Conservation (phyloP, 2,888 invertebrate genomes). For the Anarsia innoxiella region DNA sequence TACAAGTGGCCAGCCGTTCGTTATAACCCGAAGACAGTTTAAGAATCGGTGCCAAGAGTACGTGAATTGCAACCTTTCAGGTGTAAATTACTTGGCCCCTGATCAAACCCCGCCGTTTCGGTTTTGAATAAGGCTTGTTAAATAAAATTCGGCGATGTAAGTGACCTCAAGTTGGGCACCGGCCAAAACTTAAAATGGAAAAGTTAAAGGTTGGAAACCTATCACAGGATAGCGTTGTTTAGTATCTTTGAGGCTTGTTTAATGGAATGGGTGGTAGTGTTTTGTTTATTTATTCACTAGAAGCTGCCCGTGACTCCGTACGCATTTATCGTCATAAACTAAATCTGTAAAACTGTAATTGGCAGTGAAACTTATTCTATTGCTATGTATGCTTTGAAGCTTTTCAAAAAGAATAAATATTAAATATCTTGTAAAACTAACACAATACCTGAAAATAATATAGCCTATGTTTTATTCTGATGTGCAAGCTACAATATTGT, state of each 20-base stretch:
- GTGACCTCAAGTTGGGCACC: slow-evolving; percentile 8
- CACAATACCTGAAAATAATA: no score
- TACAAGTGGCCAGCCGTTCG: no score
- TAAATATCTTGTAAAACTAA: no score
- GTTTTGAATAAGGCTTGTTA: slow-evolving; percentile 23
- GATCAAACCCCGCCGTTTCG: slow-evolving; percentile 38
- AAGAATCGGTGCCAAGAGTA: slow-evolving; percentile 58
- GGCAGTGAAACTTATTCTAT: no score
- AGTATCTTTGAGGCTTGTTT: slow-evolving; percentile 5
- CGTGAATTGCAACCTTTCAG: slow-evolving; percentile 46
- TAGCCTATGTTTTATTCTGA: no score
- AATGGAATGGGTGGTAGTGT: slow-evolving; percentile 4
- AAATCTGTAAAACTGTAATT: no score
- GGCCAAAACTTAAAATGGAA: slow-evolving; percentile 10
- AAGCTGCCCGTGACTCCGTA: background rate
- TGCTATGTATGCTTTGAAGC: no score
- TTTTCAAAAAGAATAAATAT: no score
- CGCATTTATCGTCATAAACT: no score
- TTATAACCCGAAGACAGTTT: slow-evolving; percentile 28
- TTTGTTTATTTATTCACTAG: background rate
- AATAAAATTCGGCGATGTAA: slow-evolving; percentile 12
- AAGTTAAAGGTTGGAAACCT: slow-evolving; percentile 8
- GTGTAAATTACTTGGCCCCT: slow-evolving; percentile 51
- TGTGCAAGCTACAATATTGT: no score
- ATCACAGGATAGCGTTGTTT: slow-evolving; percentile 3